Base-by-base conservation (phyloP, 1,140 invertebrate genomes). In the Bombus polaris region DNA sequence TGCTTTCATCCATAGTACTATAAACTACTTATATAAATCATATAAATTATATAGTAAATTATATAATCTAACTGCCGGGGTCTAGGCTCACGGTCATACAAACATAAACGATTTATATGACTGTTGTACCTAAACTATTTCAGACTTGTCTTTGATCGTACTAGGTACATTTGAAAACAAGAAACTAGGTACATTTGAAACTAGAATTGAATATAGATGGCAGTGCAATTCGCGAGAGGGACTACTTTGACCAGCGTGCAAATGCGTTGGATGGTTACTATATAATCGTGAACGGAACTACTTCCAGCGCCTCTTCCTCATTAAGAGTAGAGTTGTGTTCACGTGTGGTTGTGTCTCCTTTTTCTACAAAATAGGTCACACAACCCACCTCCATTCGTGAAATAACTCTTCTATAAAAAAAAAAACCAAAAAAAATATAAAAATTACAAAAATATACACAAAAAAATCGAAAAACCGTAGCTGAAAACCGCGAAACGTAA, bases 381-480 rank as follows among this genome's bases (percentile, higher is more conserved):
- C 97, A 97, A 97, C 97, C 97, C 97, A 97, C 96, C 95, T 95
- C 95, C 96, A 96, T 96, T 97, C 96, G 96, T 97, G 96, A 96
- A 96, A 96, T 97, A 97, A 97, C 96, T 96, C 96, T 96, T 95
- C 96, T 96, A 97, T 97, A 97, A 85, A 96, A 96, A 96, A 96
- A 96, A 96, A 96, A 97, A 97, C 97, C 97, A 96, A 96, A 95
- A 96, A 94, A 95, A 96, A 93, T 89, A 94, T 92, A 93, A 94
- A 94, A 95, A 76, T 81, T 78, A 77, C 66, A 88, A 94, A 94
- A 94, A 91, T 87, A 81, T 79, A 93, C 93, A 90, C 93, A 95
- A 95, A 95, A 95, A 95, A 95, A 94, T 94, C 93, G 94, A 85
- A 95, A 95, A 95, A 94, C 92, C 90, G 93, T 94, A 94, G 93